Evolutionary conservation across 1,140 invertebrate species (phyloP).

Genomic region (Macrosteles quadrilineatus): DNA sequence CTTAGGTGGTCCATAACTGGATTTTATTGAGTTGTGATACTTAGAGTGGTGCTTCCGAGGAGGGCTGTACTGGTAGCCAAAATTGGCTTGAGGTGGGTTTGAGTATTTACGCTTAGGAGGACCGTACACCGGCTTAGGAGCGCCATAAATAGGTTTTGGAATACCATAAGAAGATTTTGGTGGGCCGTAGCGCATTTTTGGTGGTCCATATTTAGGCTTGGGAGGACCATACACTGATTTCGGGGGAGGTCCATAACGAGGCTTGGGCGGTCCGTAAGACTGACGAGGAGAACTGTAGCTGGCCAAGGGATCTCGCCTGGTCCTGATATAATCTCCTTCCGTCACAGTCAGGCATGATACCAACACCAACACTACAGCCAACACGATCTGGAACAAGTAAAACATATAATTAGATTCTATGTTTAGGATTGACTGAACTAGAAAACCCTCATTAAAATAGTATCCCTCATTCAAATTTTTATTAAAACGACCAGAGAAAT

Average conservation of each 20-base stretch:
- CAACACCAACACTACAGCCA: neutral
- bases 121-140: conserved; percentile 42
- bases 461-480: no score
- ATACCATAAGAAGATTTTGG: conserved; percentile 40
- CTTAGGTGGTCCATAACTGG: conserved; percentile 42
- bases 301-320: conserved; percentile 30
- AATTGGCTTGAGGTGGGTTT: conserved; percentile 29
- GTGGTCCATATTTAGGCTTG: conserved; percentile 28
- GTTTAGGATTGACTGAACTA: neutral
- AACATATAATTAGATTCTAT: neutral
- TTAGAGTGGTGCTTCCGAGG: conserved; percentile 34
- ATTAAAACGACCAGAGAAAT: no score
- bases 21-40: conserved; percentile 26
- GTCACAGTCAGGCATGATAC: neutral
- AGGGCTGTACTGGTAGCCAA: conserved; percentile 28
- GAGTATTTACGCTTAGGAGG: conserved; percentile 42
- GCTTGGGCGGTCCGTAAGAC: conserved; percentile 38
- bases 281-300: conserved; percentile 31
- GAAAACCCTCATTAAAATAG: no score
- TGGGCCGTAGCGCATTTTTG: conserved; percentile 41
- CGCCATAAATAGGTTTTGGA: conserved; percentile 37
- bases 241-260: conserved; percentile 37
- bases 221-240: conserved; percentile 34
- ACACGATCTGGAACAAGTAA: neutral
- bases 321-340: conserved; percentile 34